Conservation (phyloP, 1,140 invertebrate genomes). For the Nixonia krombeini region DNA sequence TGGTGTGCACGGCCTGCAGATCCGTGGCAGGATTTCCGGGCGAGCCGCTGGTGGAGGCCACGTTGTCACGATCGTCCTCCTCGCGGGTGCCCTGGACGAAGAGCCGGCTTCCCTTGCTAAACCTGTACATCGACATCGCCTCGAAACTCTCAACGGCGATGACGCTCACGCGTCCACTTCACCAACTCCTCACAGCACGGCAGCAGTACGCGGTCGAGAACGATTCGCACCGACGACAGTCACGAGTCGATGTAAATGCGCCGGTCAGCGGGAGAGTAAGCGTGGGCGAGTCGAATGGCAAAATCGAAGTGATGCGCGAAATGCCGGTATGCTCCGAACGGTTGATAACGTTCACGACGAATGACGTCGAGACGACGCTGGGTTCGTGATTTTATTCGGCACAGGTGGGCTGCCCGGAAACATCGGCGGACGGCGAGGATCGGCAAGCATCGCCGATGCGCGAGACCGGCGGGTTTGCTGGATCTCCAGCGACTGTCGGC, state of each 20-base stretch:
- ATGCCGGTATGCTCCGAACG: too few species aligned
- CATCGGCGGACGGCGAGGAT: conserved; percentile 1
- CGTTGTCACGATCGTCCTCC: conserved; percentile 73
- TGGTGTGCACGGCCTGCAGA: conserved; percentile 84
- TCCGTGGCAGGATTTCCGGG: conserved; percentile 63
- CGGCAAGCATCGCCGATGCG: not conserved
- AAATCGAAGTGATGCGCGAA: too few species aligned
- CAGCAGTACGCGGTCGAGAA: too few species aligned
- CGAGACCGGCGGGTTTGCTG: not conserved
- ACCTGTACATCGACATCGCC: conserved; percentile 80
- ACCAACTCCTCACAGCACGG: too few species aligned
- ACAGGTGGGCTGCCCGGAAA: conserved; percentile 2
- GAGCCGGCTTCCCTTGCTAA: conserved; percentile 80
- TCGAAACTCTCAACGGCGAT: not conserved
- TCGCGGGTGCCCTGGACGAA: conserved; percentile 86
- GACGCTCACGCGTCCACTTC: not conserved
- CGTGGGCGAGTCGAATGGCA: too few species aligned
- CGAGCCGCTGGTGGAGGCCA: conserved; percentile 58
- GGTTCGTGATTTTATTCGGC: not conserved
- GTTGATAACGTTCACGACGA: not conserved
- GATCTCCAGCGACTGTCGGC: conserved; percentile 35
- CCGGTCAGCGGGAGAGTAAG: too few species aligned
- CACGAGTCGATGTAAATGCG: too few species aligned
- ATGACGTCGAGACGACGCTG: not conserved
- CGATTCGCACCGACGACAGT: too few species aligned